These are phyloP conservation scores for Rhynchophorus ferrugineus DNA, from an alignment of 1,140 invertebrate species.

Conservation along the genomic window DNA sequence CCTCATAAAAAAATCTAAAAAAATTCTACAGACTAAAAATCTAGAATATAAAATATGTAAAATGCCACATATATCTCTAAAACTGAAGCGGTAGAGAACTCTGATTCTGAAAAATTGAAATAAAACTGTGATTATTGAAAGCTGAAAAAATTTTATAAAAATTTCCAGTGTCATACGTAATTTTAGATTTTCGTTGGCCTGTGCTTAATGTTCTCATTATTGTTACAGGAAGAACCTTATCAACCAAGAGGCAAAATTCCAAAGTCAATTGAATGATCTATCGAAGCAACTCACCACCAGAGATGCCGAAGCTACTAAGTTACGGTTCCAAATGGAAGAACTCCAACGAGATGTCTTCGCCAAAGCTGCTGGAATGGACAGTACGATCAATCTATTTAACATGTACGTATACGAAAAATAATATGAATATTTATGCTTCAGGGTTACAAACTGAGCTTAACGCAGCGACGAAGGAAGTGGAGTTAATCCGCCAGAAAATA, in stretches of 20 bases:
- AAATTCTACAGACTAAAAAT: too few relatives aligned
- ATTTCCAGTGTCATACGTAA: conserved; percentile 2
- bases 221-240: conserved; percentile 45
- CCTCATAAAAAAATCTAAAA: too few relatives aligned
- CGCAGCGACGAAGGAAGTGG: conserved; percentile 50
- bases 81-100: too few relatives aligned
- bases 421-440: conserved; percentile 28
- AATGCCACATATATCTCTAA: too few relatives aligned
- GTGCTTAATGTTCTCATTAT: conserved; percentile 2
- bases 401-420: too few relatives aligned
- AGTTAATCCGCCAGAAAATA: conserved; percentile 45
- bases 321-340: conserved; percentile 47
- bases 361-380: conserved; percentile 49
- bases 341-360: conserved; percentile 46
- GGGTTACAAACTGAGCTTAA: conserved; percentile 50
- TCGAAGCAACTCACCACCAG: conserved; percentile 42
- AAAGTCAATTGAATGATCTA: conserved; percentile 46
- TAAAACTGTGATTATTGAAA: too few relatives aligned
- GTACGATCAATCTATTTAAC: too few relatives aligned
- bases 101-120: too few relatives aligned
- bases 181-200: too few relatives aligned
- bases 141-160: too few relatives aligned
- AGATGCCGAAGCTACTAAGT: conserved; percentile 46
- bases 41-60: too few relatives aligned
- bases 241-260: conserved; percentile 47